Evolutionary conservation across 2,113 vertebrate genomes (phyloP).

Genomic region (Osmerus eperlanus): DNA sequence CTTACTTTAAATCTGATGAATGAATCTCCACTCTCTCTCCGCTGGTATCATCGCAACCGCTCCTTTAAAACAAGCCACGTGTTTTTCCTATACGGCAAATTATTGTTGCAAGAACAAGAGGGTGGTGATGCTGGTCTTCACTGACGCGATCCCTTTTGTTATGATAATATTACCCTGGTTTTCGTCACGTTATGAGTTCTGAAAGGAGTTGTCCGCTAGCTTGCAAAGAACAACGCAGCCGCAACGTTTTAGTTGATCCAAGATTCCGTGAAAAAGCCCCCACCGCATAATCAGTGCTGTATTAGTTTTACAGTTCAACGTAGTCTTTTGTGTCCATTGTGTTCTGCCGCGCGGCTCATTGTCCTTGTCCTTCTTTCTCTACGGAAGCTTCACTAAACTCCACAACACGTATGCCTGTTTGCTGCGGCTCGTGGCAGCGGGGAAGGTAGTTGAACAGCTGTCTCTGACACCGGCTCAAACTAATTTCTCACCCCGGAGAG

Average conservation of each 20-base stretch:
- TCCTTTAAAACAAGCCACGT: conserved; percentile 62
- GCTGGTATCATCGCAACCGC: conserved; percentile 44
- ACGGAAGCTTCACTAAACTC: too few relatives aligned
- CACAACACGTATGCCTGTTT: neutral
- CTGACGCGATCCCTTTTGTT: conserved; percentile 50
- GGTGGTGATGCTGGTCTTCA: conserved; percentile 41
- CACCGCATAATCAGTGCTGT: conserved; percentile 6
- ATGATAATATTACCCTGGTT: conserved; percentile 47
- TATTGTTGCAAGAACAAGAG: conserved; percentile 31
- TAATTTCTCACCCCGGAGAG: conserved; percentile 27
- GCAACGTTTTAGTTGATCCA: conserved; percentile 15
- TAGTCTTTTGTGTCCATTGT: conserved; percentile 28
- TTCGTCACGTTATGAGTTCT: conserved; percentile 24
- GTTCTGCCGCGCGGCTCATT: neutral
- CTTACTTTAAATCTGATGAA: conserved; percentile 65
- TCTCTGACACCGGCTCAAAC: conserved; percentile 41
- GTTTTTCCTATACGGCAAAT: conserved; percentile 33
- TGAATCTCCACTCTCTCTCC: conserved; percentile 25
- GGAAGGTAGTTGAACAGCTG: conserved; percentile 30
- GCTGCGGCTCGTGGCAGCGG: neutral
- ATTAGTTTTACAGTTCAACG: conserved; percentile 14
- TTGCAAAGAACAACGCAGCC: conserved; percentile 1
- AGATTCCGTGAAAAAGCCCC: neutral
- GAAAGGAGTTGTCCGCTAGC: conserved; percentile 28
- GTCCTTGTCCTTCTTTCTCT: neutral